phyloP scores from a whole-genome alignment of 2,797 vertebrate species.

The Vespertilio murinus region DNA sequence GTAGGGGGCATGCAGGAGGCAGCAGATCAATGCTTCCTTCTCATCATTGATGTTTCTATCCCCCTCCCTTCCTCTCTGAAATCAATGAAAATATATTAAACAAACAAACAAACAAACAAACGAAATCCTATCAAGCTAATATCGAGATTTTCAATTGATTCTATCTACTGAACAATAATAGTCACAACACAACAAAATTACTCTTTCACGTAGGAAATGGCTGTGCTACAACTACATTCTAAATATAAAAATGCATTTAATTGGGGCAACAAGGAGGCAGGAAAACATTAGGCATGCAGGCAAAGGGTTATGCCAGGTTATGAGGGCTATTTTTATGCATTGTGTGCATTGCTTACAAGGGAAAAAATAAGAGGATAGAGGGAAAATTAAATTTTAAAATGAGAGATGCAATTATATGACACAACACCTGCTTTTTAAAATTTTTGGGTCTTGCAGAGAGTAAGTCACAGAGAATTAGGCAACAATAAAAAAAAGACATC shows the following conservation, averaged over 20 bases:
- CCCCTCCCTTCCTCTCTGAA: too few relatives aligned
- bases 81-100: too few relatives aligned
- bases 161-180: background rate
- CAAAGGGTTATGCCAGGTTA: background rate
- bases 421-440: background rate
- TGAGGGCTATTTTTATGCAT: background rate
- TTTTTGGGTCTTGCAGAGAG: constrained; percentile 13
- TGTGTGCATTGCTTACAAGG: constrained; percentile 2
- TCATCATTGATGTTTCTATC: too few relatives aligned
- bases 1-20: too few relatives aligned
- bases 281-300: constrained; percentile 2
- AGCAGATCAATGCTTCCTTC: too few relatives aligned
- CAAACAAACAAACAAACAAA: too few relatives aligned
- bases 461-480: constrained; percentile 44
- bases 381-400: constrained; percentile 52
- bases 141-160: background rate
- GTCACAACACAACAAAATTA: background rate
- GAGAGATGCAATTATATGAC: constrained; percentile 25
- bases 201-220: background rate
- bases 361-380: background rate
- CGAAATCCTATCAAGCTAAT: background rate
- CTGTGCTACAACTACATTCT: constrained; percentile 17
- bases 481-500: constrained; percentile 18
- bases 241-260: constrained; percentile 55
- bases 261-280: background rate